Conservation (phyloP, 64 coral and sea anemone species). For the Catalaphyllia jardinei region DNA sequence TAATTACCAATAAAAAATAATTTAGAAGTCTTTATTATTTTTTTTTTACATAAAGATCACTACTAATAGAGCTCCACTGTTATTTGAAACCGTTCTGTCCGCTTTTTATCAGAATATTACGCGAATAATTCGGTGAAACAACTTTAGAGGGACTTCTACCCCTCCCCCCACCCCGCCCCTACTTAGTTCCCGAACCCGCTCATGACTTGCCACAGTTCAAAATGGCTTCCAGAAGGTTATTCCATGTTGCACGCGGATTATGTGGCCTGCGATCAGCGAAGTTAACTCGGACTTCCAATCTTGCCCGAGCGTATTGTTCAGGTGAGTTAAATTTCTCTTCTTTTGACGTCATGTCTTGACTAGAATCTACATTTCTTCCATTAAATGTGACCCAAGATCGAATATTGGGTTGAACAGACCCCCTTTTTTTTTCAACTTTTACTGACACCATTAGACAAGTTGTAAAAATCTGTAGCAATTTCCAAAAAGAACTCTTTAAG, state of each 20-base stretch:
- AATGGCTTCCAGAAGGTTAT: conserved; percentile 62
- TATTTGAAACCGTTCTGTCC: not conserved
- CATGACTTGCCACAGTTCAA: not conserved
- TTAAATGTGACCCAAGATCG: too few relatives aligned
- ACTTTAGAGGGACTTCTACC: not conserved
- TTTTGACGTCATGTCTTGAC: not conserved
- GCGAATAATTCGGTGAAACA: not conserved
- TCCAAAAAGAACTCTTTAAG: too few relatives aligned
- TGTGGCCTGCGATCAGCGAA: conserved; percentile 6
- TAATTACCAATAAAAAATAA: not conserved
- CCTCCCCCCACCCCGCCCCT: not conserved
- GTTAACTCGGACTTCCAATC: not conserved
- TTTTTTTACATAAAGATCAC: not conserved
- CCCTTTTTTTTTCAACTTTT: too few relatives aligned
- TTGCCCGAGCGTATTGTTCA: conserved; percentile 52
- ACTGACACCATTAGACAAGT: too few relatives aligned
- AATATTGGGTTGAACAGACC: too few relatives aligned
- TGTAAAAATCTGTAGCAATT: too few relatives aligned
- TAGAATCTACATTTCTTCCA: not conserved
- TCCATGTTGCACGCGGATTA: conserved; percentile 61
- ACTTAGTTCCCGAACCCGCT: too few relatives aligned
- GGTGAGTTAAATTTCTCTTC: conserved; percentile 6
- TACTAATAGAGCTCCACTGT: too few relatives aligned
- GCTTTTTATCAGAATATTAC: not conserved
- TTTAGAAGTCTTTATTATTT: not conserved